Conservation (phyloP, 1,140 invertebrate species). For the Panagrolaimus sp. region DNA sequence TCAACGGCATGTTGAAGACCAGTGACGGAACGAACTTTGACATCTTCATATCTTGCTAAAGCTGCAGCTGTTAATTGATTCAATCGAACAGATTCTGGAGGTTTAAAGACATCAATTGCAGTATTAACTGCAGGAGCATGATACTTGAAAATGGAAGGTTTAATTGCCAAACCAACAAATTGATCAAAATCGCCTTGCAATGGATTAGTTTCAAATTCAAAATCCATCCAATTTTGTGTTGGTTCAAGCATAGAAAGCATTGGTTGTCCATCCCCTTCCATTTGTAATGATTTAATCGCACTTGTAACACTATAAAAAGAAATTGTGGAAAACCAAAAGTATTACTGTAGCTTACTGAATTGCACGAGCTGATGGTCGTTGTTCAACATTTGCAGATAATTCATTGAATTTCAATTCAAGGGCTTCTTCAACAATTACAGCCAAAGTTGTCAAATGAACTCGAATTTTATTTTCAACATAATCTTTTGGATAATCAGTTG, state of each 20-base stretch:
- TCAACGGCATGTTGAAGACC: conserved; percentile 86
- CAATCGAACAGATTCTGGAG: conserved; percentile 70
- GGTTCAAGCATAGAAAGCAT: conserved; percentile 44
- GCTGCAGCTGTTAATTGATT: conserved; percentile 71
- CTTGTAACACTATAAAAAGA: conserved; percentile 58
- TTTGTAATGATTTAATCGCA: conserved; percentile 60
- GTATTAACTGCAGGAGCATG: conserved; percentile 61
- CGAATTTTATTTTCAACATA: conserved; percentile 54
- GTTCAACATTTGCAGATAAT: conserved; percentile 69
- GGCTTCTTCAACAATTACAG: conserved; percentile 50
- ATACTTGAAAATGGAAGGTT: conserved; percentile 53
- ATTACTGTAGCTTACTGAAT: conserved; percentile 60
- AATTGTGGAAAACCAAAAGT: neutral
- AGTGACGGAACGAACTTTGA: conserved; percentile 83
- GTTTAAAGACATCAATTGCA: conserved; percentile 67
- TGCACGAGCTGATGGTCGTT: conserved; percentile 73
- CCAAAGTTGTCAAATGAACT: conserved; percentile 45
- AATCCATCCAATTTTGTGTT: conserved; percentile 73
- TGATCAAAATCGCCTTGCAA: conserved; percentile 71
- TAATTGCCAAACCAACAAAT: conserved; percentile 64
- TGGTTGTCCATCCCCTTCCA: conserved; percentile 50
- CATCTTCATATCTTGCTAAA: conserved; percentile 71
- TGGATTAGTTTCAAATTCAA: conserved; percentile 73
- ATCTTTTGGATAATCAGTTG: conserved; percentile 59
- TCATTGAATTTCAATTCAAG: conserved; percentile 63